A percentile compares a stretch with the other conserved stretches of the same genome.
These are phyloP conservation scores for Micromesistius poutassou DNA, from an alignment of 2,797 vertebrate species.

Conservation along the genomic window DNA sequence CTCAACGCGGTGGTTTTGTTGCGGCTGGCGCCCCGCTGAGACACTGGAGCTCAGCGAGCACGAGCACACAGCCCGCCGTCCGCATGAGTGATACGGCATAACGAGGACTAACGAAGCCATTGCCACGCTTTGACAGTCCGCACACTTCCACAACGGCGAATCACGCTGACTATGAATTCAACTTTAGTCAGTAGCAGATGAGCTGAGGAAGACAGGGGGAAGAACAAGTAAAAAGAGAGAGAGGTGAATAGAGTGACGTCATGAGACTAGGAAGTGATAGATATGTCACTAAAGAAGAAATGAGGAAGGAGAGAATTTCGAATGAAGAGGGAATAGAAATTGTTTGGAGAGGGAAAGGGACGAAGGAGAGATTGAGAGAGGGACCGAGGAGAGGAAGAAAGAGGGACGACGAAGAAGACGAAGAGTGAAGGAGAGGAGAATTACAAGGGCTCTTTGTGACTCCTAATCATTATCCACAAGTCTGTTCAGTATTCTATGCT, in stretches of 20 bases:
- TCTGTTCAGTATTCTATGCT: slow-evolving; percentile 52
- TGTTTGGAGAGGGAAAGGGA: neutral
- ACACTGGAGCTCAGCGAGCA: no score
- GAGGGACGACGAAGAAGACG: neutral
- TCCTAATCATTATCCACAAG: slow-evolving; percentile 38
- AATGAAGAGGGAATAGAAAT: neutral
- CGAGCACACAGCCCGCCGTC: no score
- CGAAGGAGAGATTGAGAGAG: neutral
- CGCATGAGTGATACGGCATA: no score
- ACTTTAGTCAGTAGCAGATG: no score
- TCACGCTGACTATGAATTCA: no score
- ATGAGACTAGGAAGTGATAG: neutral
- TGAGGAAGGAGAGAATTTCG: neutral
- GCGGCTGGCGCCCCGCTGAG: no score
- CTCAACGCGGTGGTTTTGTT: no score
- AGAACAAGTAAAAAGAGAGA: neutral
- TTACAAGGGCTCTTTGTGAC: slow-evolving; percentile 44
- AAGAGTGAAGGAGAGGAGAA: neutral
- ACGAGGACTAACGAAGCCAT: no score
- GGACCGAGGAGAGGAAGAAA: neutral
- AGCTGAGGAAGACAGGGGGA: neutral
- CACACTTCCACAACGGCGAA: no score
- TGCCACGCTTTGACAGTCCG: no score
- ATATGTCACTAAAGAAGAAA: neutral
- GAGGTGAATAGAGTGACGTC: neutral